Evolutionary conservation across 2,888 invertebrate genomes (phyloP).

Genomic region (Bellardia bayeri): DNA sequence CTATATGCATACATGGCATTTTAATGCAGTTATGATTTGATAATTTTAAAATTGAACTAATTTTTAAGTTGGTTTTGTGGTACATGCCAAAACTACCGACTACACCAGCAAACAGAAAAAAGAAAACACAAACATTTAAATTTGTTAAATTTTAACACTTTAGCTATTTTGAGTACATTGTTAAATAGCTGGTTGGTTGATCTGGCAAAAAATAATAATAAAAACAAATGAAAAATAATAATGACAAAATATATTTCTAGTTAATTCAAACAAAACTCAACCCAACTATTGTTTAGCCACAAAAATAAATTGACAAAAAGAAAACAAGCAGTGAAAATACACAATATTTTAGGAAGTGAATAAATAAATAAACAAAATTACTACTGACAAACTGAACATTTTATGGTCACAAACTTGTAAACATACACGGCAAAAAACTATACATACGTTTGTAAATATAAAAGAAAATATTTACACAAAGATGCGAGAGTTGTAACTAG

Average conservation of each 20-base stretch:
- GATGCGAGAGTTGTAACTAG: neutral
- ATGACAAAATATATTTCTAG: constrained; percentile 24
- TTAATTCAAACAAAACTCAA: constrained; percentile 14
- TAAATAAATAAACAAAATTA: constrained; percentile 66
- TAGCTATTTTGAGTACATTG: constrained; percentile 35
- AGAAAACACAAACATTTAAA: neutral
- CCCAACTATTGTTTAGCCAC: constrained; percentile 20
- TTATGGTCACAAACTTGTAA: constrained; percentile 23
- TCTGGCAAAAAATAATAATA: constrained; percentile 10
- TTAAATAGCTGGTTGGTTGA: constrained; percentile 16
- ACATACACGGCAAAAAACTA: neutral
- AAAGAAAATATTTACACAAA: neutral
- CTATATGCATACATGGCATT: constrained; percentile 21
- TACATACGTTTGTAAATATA: neutral
- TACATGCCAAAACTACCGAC: neutral
- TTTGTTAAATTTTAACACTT: constrained; percentile 52
- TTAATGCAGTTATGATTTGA: constrained; percentile 65
- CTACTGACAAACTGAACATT: constrained; percentile 46
- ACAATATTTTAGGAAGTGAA: constrained; percentile 58
- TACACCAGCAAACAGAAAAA: neutral
- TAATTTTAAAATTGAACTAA: constrained; percentile 58
- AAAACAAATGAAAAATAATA: constrained; percentile 16
- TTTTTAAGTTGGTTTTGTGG: constrained; percentile 54
- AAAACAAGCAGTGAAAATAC: constrained; percentile 19
- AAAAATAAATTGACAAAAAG: constrained; percentile 63